Conservation (phyloP, 2,888 invertebrate genomes). For the Strigamia transsilvanica region DNA sequence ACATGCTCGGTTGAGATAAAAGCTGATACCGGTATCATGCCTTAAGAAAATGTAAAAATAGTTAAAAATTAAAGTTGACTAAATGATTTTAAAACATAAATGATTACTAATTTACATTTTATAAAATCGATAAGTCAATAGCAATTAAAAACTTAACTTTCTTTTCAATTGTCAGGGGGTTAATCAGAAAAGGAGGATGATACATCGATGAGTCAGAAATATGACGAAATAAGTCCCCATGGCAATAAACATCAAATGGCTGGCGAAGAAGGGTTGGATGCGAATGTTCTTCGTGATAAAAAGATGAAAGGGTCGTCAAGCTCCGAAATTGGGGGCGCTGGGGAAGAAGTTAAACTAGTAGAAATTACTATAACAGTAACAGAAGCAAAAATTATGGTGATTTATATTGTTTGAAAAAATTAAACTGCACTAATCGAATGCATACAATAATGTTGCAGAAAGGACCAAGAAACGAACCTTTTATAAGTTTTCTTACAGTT, state of each 20-base stretch:
- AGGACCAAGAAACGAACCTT: background rate
- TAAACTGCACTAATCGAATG: background rate
- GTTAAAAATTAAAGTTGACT: no score
- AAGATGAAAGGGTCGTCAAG: background rate
- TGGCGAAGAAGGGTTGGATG: background rate
- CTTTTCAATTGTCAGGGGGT: background rate
- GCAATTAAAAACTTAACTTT: no score
- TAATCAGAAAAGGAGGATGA: background rate
- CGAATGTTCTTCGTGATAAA: background rate
- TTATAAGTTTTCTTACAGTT: background rate
- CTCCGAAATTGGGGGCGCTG: background rate
- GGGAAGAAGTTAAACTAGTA: background rate
- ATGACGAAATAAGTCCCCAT: background rate
- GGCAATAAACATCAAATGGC: background rate
- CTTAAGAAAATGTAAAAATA: no score
- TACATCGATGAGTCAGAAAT: no score
- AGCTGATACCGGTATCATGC: background rate
- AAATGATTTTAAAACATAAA: no score
- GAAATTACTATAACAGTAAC: slow-evolving; percentile 19
- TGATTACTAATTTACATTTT: no score
- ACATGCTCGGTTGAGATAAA: background rate
- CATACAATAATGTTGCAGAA: background rate
- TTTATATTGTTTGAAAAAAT: background rate
- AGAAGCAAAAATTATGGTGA: slow-evolving; percentile 20
- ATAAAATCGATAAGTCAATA: no score